phyloP scores from a whole-genome alignment of 2,888 invertebrate species.

The Melolontha melolontha region DNA sequence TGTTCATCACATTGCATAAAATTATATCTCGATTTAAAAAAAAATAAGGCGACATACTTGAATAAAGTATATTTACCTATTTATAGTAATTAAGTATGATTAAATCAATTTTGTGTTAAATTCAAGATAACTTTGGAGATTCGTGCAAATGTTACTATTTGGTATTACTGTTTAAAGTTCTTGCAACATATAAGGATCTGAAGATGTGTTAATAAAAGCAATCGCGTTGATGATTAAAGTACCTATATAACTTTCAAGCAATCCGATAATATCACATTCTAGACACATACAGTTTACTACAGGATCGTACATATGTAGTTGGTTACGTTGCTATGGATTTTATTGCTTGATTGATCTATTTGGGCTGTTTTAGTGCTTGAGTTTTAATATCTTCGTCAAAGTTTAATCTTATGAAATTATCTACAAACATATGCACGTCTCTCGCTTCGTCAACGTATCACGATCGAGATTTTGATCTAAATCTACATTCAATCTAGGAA shows the following conservation, averaged over 20 bases:
- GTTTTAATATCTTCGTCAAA: slow-evolving; percentile 26
- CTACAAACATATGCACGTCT: slow-evolving; percentile 11
- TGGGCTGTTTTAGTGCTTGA: slow-evolving; percentile 17
- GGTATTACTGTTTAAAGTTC: neutral
- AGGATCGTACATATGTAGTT: neutral
- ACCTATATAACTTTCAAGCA: neutral
- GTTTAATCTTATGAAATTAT: slow-evolving; percentile 16
- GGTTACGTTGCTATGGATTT: slow-evolving; percentile 4
- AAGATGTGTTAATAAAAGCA: neutral
- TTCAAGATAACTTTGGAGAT: no score
- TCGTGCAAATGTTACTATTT: neutral
- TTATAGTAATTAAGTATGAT: no score
- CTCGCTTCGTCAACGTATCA: neutral
- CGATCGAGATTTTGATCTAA: slow-evolving; percentile 2
- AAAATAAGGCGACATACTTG: no score
- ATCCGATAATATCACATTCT: neutral
- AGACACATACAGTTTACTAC: no score
- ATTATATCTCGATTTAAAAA: no score
- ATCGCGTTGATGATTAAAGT: neutral
- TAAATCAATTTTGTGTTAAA: no score
- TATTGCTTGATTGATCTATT: slow-evolving; percentile 20
- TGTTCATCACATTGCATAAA: no score
- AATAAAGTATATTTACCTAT: no score
- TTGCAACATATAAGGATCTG: no score
- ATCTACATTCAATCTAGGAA: slow-evolving; percentile 23